phyloP scores from a whole-genome alignment of 2,113 vertebrate species.

The Bostrychus sinensis region DNA sequence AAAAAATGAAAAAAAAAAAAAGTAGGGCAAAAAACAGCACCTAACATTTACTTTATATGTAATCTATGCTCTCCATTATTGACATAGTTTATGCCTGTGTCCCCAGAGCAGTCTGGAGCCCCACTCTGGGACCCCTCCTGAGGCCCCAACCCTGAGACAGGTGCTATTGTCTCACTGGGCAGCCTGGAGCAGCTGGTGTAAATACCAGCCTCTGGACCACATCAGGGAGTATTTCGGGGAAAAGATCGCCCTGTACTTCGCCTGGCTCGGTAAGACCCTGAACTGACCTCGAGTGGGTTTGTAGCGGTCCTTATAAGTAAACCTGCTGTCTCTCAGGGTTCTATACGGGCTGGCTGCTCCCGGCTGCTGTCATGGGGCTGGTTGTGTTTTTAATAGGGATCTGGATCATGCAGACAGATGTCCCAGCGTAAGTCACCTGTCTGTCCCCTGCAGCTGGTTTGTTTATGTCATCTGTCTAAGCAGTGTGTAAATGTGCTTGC shows the following conservation, averaged over 20 bases:
- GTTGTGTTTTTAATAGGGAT: conserved; percentile 79
- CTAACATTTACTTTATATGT: no score
- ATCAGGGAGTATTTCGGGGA: conserved; percentile 81
- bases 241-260: conserved; percentile 81
- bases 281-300: neutral
- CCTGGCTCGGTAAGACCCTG: conserved; percentile 74
- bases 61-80: no score
- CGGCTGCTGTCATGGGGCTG: conserved; percentile 75
- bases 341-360: conserved; percentile 83
- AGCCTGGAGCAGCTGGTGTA: conserved; percentile 73
- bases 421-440: conserved; percentile 74
- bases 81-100: neutral
- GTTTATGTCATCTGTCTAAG: conserved; percentile 9
- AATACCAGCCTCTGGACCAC: conserved; percentile 80
- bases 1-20: no score
- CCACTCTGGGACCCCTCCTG: conserved; percentile 13
- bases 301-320: neutral
- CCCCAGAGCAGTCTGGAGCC: conserved; percentile 64
- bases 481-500: conserved; percentile 28
- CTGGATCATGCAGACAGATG: conserved; percentile 73
- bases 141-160: conserved; percentile 66
- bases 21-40: no score
- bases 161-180: conserved; percentile 75
- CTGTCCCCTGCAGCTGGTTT: neutral
- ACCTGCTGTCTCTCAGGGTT: conserved; percentile 69